Evolutionary conservation across 92 coral and sea anemone species (phyloP), one percentile per base, ranked within the genome.

Genomic region (Anthopleura xanthogrammica): DNA sequence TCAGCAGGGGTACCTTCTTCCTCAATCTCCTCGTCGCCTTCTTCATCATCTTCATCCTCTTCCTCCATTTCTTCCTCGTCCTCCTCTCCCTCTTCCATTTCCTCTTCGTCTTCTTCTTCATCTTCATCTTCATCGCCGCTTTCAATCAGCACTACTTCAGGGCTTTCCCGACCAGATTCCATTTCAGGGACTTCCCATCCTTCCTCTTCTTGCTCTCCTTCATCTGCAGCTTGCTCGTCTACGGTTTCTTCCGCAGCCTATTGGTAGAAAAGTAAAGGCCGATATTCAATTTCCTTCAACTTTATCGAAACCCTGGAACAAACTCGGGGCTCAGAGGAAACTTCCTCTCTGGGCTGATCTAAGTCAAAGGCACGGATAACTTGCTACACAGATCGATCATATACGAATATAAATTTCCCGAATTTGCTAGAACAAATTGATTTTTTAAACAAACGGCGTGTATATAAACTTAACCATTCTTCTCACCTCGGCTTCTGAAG

Each of bases 91-190:
- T 83, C 85, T 41, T 89, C 89, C 54, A 48, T 82, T 17, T 65
- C 77, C 41, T 83, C 93, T 72, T 82, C 90, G 2, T 36, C 86
- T 20, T 83, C 88, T 23, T 81, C 89, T 65, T 77, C 82, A n/a
- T 86, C 90, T 3, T 86, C 93, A 5, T 92, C 95, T 12, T 90
- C 95, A 77, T 93, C 97, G 68, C 92, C 97, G 79, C 97, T 93
- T 29, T 93, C 97, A 52, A 93, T 93, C 68, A 93, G 84, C 52
- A 93, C 97, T 36, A 93, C 91, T 78, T 93, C 97, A 8, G 95
- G 97, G 40, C 87, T 81, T 20, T 75, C 81, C 79, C 85, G 83
- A 10, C 78, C 75, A 39, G 76, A 41, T 64, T 89, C 92, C 23
- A 89, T 80, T 42, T 89, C 92, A 43, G 92, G 92, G 1, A 89